A percentile compares a stretch with the other conserved stretches of the same genome.
Evolutionary conservation across 2,797 vertebrate genomes (phyloP).

Genomic region (Tolypeutes matacus): DNA sequence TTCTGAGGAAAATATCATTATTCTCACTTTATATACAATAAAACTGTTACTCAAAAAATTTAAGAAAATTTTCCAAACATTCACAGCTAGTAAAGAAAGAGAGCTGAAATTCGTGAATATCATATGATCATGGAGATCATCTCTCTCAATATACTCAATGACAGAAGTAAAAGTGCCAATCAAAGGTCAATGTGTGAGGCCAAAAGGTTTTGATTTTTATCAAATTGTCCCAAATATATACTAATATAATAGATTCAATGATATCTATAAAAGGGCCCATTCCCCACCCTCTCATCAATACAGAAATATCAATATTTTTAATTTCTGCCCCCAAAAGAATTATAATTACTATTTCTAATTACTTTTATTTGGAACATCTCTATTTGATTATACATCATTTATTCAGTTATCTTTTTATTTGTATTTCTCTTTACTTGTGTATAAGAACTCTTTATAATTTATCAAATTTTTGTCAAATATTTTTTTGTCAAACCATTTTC

Average conservation of each 20-base stretch:
- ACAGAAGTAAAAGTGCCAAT: neutral
- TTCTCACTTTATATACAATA: neutral
- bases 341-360: neutral
- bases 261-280: neutral
- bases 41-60: neutral
- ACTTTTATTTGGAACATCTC: neutral
- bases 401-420: neutral
- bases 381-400: neutral
- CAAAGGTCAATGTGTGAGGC: neutral
- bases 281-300: neutral
- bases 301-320: neutral
- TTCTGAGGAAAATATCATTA: neutral
- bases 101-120: neutral
- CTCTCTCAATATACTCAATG: neutral
- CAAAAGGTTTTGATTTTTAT: neutral
- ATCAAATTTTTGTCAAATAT: neutral
- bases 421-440: neutral
- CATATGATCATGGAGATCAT: neutral
- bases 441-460: neutral
- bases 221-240: neutral
- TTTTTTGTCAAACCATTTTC: neutral
- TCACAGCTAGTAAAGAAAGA: neutral
- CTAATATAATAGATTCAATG: neutral
- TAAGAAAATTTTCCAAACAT: too few relatives aligned
- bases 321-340: neutral